These are phyloP conservation scores for Drosophila murphyi DNA, from an alignment of 1,140 invertebrate genomes.

Conservation along the genomic window DNA sequence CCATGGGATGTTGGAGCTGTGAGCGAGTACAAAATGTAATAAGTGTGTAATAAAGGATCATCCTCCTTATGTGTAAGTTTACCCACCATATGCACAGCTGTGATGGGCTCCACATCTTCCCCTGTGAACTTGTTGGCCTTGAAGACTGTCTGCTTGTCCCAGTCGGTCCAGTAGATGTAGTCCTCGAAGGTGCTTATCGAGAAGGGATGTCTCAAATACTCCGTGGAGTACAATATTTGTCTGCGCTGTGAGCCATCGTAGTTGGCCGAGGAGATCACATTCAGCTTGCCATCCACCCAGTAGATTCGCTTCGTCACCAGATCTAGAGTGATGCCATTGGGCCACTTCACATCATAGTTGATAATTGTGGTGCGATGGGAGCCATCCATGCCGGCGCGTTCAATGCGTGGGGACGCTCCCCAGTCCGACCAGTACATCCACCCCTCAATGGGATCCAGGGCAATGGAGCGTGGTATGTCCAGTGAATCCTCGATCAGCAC, in stretches of 20 bases:
- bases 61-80: too few relatives aligned
- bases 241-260: constrained; percentile 92
- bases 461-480: constrained; percentile 97
- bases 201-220: constrained; percentile 94
- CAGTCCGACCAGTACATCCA: constrained; percentile 99
- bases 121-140: constrained; percentile 98
- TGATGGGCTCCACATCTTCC: constrained; percentile 89
- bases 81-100: constrained; percentile 89
- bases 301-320: constrained; percentile 93
- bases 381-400: constrained; percentile 97
- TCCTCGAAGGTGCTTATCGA: constrained; percentile 97
- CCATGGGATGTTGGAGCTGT: constrained; percentile 95
- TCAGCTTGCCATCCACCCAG: constrained; percentile 98
- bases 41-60: background rate
- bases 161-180: constrained; percentile 98
- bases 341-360: constrained; percentile 96
- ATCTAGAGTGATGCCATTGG: constrained; percentile 96
- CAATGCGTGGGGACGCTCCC: constrained; percentile 96
- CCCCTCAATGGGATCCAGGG: constrained; percentile 96
- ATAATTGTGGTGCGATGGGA: constrained; percentile 95
- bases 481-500: constrained; percentile 92
- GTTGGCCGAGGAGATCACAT: constrained; percentile 93
- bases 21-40: constrained; percentile 15
- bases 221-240: constrained; percentile 90
- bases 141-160: constrained; percentile 96